Evolutionary conservation across 2,113 vertebrate species (phyloP), one percentile per base, ranked within the genome.

Genomic region (Reinhardtius hippoglossoides): DNA sequence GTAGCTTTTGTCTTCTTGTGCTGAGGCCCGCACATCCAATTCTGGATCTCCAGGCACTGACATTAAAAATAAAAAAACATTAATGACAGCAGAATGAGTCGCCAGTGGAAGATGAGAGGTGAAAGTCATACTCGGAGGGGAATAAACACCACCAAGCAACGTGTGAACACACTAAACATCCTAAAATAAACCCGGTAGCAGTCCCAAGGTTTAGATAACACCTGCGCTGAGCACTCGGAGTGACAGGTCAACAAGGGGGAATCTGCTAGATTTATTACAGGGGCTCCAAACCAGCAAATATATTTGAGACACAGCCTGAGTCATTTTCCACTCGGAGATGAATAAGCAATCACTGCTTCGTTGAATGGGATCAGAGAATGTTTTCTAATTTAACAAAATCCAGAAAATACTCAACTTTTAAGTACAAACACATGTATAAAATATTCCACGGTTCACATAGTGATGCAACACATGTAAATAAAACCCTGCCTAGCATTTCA

Each of bases 31-130:
- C 92, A 92, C 50, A 93, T 59, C 77, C 94, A 71, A 21, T 42
- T 90, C 84, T 96, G 92, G 40, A 94, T 93, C 65, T 92, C 87
- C 85, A 95, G 92, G 81, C 91, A 95, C 91, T 94, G 76, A 18
- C 79, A 81, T 27, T 35, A 65, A 71, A 73, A 82, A 78, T 4
- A 64, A 52, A 50, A 73, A 13, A 42, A 18, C 16, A n/a, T 64
- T 50, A 57, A 78, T 23, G 42, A 66, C 27, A 68, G 58, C 23
- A 18, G 35, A 70, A 15, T 76, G 57, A 65, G 57, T 65, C 58
- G 61, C 76, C 59, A 78, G 27, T 75, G 71, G 58, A 90, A 87
- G 75, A 80, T 63, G 74, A 91, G 82, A 27, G 44, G 65, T 59
- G 59, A 42, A 81, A 74, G 52, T 60, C 62, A 68, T 35, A 74